Conservation (phyloP, 1,140 invertebrate species). For the Calycopis cecrops region DNA sequence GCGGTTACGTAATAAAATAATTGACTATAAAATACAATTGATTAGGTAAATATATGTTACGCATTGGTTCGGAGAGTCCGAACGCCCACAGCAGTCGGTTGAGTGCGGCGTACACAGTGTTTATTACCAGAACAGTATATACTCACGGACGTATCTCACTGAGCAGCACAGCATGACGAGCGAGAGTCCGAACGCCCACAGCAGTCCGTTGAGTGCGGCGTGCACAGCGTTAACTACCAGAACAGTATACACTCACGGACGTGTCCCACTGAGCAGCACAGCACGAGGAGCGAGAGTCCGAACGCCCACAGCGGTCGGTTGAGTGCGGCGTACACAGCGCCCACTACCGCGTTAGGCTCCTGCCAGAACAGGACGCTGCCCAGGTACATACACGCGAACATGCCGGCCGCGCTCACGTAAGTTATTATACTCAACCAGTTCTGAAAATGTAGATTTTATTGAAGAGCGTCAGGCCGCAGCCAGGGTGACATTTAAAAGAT, state of each 20-base stretch:
- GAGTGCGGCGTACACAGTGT: slow-evolving; percentile 76
- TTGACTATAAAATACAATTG: too few species aligned
- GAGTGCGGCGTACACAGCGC: slow-evolving; percentile 76
- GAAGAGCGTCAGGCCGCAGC: too few species aligned
- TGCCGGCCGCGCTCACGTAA: slow-evolving; percentile 39
- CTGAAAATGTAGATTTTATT: slow-evolving; percentile 35
- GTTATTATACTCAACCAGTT: slow-evolving; percentile 43
- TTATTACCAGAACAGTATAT: slow-evolving; percentile 68
- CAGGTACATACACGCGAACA: slow-evolving; percentile 50
- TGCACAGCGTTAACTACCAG: neutral
- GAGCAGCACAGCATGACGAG: slow-evolving; percentile 75
- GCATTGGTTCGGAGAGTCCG: too few species aligned
- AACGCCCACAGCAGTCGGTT: slow-evolving; percentile 76
- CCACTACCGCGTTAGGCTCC: slow-evolving; percentile 60
- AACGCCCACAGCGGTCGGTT: slow-evolving; percentile 76
- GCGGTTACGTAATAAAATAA: too few species aligned
- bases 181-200: slow-evolving; percentile 73
- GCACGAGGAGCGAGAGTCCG: slow-evolving; percentile 72
- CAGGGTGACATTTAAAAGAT: too few species aligned
- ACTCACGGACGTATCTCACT: slow-evolving; percentile 44
- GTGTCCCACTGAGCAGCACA: slow-evolving; percentile 73
- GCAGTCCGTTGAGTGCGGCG: slow-evolving; percentile 74
- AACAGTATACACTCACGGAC: slow-evolving; percentile 60
- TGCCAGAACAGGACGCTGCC: slow-evolving; percentile 66
- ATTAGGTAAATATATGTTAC: too few species aligned